Conservation (phyloP, 2,888 invertebrate genomes). For the Drosophila setosimentum region DNA sequence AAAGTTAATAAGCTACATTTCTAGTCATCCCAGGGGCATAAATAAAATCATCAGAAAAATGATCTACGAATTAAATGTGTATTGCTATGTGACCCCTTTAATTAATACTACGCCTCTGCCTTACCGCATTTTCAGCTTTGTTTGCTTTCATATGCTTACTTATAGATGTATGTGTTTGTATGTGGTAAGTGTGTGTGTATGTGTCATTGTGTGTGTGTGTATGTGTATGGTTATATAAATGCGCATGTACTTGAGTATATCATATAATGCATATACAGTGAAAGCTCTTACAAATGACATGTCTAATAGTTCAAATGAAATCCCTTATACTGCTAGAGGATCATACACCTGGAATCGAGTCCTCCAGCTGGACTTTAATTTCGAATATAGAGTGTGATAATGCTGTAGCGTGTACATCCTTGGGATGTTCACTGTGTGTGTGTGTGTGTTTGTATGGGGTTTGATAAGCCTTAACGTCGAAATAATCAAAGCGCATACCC, state of each 20-base stretch:
- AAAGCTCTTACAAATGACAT: constrained; percentile 65
- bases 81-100: not conserved
- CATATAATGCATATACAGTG: constrained; percentile 71
- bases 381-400: not conserved
- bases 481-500: constrained; percentile 72
- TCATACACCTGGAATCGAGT: constrained; percentile 29
- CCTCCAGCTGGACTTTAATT: not conserved
- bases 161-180: constrained; percentile 62
- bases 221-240: constrained; percentile 62
- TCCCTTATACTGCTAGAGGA: constrained; percentile 37
- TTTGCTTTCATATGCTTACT: constrained; percentile 80
- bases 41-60: not conserved
- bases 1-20: not conserved
- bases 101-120: constrained; percentile 52
- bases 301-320: constrained; percentile 19
- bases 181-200: constrained; percentile 37
- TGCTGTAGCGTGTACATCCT: not conserved
- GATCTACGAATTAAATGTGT: not conserved
- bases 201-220: constrained; percentile 11
- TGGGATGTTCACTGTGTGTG: constrained; percentile 40
- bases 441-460: too few species aligned
- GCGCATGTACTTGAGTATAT: constrained; percentile 75
- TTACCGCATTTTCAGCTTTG: constrained; percentile 81
- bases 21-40: not conserved
- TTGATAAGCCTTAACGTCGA: constrained; percentile 73